These are phyloP conservation scores for Siniperca obscura DNA, from an alignment of 2,797 vertebrate genomes.

Conservation along the genomic window DNA sequence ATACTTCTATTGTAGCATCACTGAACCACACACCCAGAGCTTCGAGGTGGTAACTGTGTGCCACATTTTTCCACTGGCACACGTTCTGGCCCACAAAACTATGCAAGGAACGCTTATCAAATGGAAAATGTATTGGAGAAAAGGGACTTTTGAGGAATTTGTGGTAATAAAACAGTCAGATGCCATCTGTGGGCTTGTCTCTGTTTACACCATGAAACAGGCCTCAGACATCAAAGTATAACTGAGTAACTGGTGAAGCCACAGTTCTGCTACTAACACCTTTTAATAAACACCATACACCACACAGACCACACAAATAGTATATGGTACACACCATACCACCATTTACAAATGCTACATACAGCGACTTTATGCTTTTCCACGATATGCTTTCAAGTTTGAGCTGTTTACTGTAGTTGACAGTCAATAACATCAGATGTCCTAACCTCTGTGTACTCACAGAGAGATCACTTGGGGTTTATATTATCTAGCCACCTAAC, in stretches of 20 bases:
- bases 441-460: neutral
- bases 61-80: conserved; percentile 53
- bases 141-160: conserved; percentile 32
- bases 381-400: conserved; percentile 6
- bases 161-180: conserved; percentile 49
- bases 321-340: conserved; percentile 11
- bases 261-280: conserved; percentile 27
- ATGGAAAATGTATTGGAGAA: conserved; percentile 46
- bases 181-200: conserved; percentile 34
- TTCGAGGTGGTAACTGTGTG: neutral
- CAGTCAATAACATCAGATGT: conserved; percentile 7
- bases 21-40: conserved; percentile 16
- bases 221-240: conserved; percentile 37
- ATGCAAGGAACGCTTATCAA: conserved; percentile 45
- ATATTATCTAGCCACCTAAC: neutral
- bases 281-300: conserved; percentile 32
- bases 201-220: conserved; percentile 29
- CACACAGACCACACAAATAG: conserved; percentile 31
- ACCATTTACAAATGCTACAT: conserved; percentile 25
- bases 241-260: conserved; percentile 29
- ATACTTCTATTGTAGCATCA: neutral
- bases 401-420: conserved; percentile 5
- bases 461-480: neutral
- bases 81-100: conserved; percentile 26
- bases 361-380: conserved; percentile 5